Evolutionary conservation across 1,140 invertebrate species (phyloP).

Genomic region (Orussus abietinus): DNA sequence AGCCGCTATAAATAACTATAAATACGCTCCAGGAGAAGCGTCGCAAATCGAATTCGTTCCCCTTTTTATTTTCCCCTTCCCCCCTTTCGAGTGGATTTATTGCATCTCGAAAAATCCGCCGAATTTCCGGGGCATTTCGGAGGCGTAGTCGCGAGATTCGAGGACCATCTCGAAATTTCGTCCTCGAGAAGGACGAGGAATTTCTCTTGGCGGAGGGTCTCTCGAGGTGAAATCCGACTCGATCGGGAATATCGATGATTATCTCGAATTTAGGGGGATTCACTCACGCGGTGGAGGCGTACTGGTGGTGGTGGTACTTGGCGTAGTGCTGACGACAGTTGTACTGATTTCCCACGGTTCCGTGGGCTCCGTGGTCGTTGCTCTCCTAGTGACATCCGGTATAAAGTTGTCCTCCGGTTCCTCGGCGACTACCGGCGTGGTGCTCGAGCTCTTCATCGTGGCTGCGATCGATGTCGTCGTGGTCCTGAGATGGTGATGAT

Average conservation of each 20-base stretch:
- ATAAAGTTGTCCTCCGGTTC: slow-evolving; percentile 45
- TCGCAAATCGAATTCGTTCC: too few species aligned
- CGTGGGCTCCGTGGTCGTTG: slow-evolving; percentile 38
- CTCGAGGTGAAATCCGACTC: too few species aligned
- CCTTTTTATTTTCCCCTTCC: too few species aligned
- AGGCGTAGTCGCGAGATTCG: not conserved
- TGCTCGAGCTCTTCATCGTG: slow-evolving; percentile 13
- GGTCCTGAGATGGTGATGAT: slow-evolving; percentile 51
- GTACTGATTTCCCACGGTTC: slow-evolving; percentile 49
- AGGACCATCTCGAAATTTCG: not conserved
- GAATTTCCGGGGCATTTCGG: not conserved
- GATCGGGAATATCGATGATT: too few species aligned
- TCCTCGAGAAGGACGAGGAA: too few species aligned
- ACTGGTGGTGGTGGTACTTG: slow-evolving; percentile 61
- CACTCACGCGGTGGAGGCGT: slow-evolving; percentile 68
- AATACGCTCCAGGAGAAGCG: too few species aligned
- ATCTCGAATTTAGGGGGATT: too few species aligned
- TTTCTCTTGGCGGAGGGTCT: too few species aligned
- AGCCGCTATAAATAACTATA: too few species aligned
- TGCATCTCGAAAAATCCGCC: too few species aligned
- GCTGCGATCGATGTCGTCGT: slow-evolving; percentile 46
- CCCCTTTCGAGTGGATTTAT: too few species aligned
- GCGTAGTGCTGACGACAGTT: slow-evolving; percentile 52
- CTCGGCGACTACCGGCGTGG: slow-evolving; percentile 24
- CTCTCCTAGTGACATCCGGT: slow-evolving; percentile 41